phyloP scores from a whole-genome alignment of 2,888 invertebrate species.

The Malachius bipustulatus region DNA sequence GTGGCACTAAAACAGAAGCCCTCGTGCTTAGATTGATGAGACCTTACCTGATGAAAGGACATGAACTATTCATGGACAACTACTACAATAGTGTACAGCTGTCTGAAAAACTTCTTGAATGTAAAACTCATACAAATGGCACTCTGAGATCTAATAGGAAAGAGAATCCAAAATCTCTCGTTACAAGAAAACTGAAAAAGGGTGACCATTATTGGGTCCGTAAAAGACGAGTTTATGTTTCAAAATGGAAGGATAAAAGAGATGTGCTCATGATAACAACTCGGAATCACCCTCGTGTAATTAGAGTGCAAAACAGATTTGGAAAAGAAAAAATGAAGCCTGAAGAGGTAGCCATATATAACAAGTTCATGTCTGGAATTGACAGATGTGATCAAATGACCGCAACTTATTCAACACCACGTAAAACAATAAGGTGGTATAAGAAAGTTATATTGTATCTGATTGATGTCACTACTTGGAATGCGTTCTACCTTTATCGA shows the following conservation, averaged over 20 bases:
- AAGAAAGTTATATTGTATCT: not conserved
- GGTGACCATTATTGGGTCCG: slow-evolving; percentile 13
- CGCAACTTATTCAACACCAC: not conserved
- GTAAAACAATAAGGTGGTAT: not conserved
- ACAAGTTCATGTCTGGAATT: not conserved
- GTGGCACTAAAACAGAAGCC: slow-evolving; percentile 14
- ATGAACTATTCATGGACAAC: slow-evolving; percentile 23
- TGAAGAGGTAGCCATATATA: not conserved
- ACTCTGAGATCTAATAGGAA: slow-evolving; percentile 17
- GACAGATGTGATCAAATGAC: slow-evolving; percentile 1
- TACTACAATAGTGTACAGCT: slow-evolving; percentile 19
- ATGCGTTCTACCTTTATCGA: too few species aligned
- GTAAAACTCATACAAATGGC: slow-evolving; percentile 17
- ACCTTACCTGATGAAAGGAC: slow-evolving; percentile 22
- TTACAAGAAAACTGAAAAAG: slow-evolving; percentile 11
- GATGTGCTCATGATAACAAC: slow-evolving; percentile 3
- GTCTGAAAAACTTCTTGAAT: slow-evolving; percentile 14
- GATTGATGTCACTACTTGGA: too few species aligned
- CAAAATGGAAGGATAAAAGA: slow-evolving; percentile 4
- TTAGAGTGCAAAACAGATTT: not conserved
- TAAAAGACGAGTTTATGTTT: slow-evolving; percentile 9
- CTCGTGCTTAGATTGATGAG: slow-evolving; percentile 21
- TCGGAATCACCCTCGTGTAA: not conserved
- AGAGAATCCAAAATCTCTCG: slow-evolving; percentile 15
- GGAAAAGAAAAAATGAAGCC: not conserved